These are phyloP conservation scores for Gonatopus flavifemur DNA, from an alignment of 1,140 invertebrate species.

Conservation along the genomic window DNA sequence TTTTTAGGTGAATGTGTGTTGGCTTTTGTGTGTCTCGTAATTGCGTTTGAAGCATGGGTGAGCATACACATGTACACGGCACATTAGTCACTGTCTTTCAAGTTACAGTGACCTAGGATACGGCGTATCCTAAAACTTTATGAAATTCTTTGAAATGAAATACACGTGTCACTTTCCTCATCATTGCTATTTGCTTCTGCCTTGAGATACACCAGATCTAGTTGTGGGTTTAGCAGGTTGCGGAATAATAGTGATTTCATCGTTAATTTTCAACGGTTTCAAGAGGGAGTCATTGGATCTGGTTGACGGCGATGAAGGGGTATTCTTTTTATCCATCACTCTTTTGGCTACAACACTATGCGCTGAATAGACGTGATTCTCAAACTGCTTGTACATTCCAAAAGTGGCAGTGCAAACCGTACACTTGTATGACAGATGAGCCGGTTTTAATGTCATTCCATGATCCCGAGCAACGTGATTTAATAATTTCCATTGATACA, in stretches of 20 bases:
- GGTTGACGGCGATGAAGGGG: constrained; percentile 55
- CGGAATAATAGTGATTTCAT: constrained; percentile 90
- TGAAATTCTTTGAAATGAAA: constrained; percentile 43
- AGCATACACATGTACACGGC: constrained; percentile 50
- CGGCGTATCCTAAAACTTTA: constrained; percentile 36
- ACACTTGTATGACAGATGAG: constrained; percentile 91
- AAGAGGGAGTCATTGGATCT: constrained; percentile 70
- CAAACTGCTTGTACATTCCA: constrained; percentile 93
- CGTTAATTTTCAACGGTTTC: constrained; percentile 86
- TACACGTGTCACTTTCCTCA: constrained; percentile 50
- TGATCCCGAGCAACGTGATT: constrained; percentile 90
- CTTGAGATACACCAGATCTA: constrained; percentile 44
- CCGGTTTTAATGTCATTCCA: constrained; percentile 86
- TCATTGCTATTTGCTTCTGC: constrained; percentile 56
- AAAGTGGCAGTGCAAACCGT: constrained; percentile 93
- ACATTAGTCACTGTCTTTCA: constrained; percentile 32
- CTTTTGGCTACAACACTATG: constrained; percentile 84
- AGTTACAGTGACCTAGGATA: constrained; percentile 29
- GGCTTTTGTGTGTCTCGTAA: constrained; percentile 23
- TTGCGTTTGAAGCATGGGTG: constrained; percentile 41
- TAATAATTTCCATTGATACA: constrained; percentile 89
- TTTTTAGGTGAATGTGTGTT: constrained; percentile 18
- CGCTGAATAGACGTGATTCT: constrained; percentile 90
- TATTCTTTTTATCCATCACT: constrained; percentile 75
- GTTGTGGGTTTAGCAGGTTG: constrained; percentile 69